A percentile compares a stretch with the other conserved stretches of the same genome.
phyloP scores from a whole-genome alignment of 2,888 invertebrate genomes.

The Willowsia nigromaculata region DNA sequence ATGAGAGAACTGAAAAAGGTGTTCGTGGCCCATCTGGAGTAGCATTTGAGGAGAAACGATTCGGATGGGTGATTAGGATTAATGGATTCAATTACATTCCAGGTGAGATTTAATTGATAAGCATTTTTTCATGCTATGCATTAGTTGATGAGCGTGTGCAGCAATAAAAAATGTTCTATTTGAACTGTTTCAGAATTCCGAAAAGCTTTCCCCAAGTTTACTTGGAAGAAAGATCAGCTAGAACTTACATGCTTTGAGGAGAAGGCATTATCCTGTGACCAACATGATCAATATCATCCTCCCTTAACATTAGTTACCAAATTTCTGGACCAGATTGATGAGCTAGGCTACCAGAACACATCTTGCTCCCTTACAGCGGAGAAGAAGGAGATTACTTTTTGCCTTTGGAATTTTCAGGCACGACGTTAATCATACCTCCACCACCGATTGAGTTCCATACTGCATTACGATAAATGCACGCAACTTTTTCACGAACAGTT shows the following conservation, averaged over 20 bases:
- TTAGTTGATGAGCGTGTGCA: neutral
- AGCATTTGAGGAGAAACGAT: conserved; percentile 35
- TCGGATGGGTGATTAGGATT: conserved; percentile 63
- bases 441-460: conserved; percentile 19
- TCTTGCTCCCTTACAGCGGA: conserved; percentile 59
- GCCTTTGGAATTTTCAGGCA: conserved; percentile 64
- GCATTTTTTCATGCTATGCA: neutral
- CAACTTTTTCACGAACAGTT: conserved; percentile 31
- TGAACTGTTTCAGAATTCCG: no score
- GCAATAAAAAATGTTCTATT: no score
- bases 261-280: conserved; percentile 34
- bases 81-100: conserved; percentile 57
- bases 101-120: neutral
- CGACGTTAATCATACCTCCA: conserved; percentile 15
- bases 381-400: conserved; percentile 61
- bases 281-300: conserved; percentile 61
- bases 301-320: conserved; percentile 62
- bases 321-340: conserved; percentile 56
- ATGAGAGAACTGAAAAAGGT: conserved; percentile 52
- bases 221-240: conserved; percentile 53
- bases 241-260: conserved; percentile 65
- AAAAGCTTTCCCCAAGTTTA: conserved; percentile 60
- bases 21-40: conserved; percentile 40
- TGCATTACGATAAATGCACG: conserved; percentile 43
- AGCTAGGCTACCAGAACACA: conserved; percentile 59